Conservation (phyloP, 1,140 invertebrate species). For the Drosophila eugracilis region DNA sequence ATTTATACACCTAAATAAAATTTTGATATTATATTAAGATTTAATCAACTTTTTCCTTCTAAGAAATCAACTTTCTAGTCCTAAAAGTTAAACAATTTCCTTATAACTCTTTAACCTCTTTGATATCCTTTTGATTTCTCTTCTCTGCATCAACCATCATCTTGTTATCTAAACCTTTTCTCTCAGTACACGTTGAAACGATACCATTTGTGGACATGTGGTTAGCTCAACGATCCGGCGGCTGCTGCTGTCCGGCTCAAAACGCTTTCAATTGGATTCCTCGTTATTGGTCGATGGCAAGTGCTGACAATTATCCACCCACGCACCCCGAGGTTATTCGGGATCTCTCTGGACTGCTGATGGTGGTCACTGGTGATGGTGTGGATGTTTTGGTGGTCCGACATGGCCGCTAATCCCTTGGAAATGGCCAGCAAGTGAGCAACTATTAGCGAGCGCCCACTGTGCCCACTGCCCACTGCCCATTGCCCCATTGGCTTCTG, state of each 20-base stretch:
- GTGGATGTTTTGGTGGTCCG: conserved; percentile 19
- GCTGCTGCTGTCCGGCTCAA: conserved; percentile 28
- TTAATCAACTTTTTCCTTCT: no score
- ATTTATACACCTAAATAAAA: no score
- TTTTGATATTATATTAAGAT: no score
- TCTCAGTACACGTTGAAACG: conserved; percentile 2
- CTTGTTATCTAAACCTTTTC: no score
- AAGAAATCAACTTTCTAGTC: no score
- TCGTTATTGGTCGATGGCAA: conserved; percentile 54
- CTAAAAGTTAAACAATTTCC: no score
- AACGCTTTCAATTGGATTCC: conserved; percentile 60
- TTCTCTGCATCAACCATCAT: no score
- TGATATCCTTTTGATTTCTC: neutral
- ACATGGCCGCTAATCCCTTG: conserved; percentile 61
- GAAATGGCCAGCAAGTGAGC: conserved; percentile 57
- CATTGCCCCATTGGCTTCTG: neutral
- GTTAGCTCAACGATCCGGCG: conserved; percentile 15
- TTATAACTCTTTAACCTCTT: no score
- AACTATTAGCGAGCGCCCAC: conserved; percentile 59
- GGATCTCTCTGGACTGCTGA: neutral
- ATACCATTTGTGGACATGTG: conserved; percentile 37
- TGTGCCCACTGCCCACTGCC: neutral
- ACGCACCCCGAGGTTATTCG: neutral
- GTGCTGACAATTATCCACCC: conserved; percentile 54
- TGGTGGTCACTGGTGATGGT: neutral